Evolutionary conservation across 2,113 vertebrate species (phyloP).

Genomic region (Grammomys surdaster): DNA sequence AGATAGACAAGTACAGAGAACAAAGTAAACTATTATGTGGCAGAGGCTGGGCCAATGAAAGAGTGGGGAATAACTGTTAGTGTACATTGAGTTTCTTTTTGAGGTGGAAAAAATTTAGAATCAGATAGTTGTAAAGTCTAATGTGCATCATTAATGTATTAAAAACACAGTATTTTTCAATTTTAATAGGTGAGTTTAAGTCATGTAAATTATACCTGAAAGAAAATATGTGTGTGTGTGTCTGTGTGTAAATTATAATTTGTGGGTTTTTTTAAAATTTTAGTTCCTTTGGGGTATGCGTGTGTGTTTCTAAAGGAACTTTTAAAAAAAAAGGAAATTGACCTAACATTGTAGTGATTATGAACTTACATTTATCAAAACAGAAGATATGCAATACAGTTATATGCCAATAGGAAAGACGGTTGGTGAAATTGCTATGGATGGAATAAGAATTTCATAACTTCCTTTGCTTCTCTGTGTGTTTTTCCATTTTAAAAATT

Average conservation of each 20-base stretch:
- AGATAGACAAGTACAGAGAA: background rate
- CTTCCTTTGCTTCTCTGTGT: slow-evolving; percentile 35
- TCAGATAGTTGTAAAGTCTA: slow-evolving; percentile 15
- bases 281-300: background rate
- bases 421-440: background rate
- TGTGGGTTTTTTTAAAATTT: background rate
- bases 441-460: slow-evolving; percentile 33
- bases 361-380: slow-evolving; percentile 42
- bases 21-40: background rate
- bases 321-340: background rate
- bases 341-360: slow-evolving; percentile 3
- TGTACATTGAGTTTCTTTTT: background rate
- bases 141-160: background rate
- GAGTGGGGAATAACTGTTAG: background rate
- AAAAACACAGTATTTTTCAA: background rate
- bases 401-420: background rate
- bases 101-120: background rate
- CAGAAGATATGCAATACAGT: background rate
- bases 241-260: background rate
- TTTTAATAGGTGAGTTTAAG: slow-evolving; percentile 3
- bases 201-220: slow-evolving; percentile 36
- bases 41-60: background rate
- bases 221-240: background rate
- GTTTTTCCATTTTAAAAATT: slow-evolving; percentile 42
- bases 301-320: background rate